Evolutionary conservation across 2,888 invertebrate genomes (phyloP), one percentile per base, ranked within the genome.

Genomic region (Eilema depressum): DNA sequence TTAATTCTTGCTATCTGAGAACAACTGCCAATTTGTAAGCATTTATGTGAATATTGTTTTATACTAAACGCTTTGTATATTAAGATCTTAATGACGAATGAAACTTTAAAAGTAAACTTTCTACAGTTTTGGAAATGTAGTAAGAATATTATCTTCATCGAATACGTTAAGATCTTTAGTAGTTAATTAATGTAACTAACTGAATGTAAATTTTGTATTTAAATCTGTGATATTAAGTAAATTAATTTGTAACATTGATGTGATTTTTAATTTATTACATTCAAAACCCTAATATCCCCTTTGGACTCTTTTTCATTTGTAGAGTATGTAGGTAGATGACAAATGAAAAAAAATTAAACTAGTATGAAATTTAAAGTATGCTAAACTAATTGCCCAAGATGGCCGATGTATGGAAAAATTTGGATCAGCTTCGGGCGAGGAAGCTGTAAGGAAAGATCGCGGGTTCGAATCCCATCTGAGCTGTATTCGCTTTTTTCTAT

Each of bases 181-280:
- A 71, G 60, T 69, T 74, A 76, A 77, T 69, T 74, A 76, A 77
- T 68, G 37, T 80, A n/a, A 82, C 83, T 83, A 79, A 83, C 78
- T 78, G 73, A 84, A 77, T 90, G 88, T 92, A 91, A 89, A 89
- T 90, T 87, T 83, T 90, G 89, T 93, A 92, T 89, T 88, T 88
- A 90, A 90, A 90, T 86, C 90, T 90, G 90, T 90, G 90, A 90
- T 90, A 90, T 90, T 86, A 87, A 86, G 86, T 88, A 83, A 84
- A 88, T 80, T 80, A 81, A 84, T 85, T 79, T 85, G 70, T 77
- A 79, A 81, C 66, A 79, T 71, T 73, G 65, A 11, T 17, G 2
- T 41, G 57, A 23, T 30, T 68, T 63, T 41, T 26, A 59, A 28
- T 66, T 59, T 20, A n/a, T n/a, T n/a, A n/a, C n/a, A n/a, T n/a